Percentiles rank a stretch among this genome's conserved stretches.
These are phyloP conservation scores for Drosophila percnosoma DNA, from an alignment of 2,888 invertebrate genomes.

Conservation along the genomic window DNA sequence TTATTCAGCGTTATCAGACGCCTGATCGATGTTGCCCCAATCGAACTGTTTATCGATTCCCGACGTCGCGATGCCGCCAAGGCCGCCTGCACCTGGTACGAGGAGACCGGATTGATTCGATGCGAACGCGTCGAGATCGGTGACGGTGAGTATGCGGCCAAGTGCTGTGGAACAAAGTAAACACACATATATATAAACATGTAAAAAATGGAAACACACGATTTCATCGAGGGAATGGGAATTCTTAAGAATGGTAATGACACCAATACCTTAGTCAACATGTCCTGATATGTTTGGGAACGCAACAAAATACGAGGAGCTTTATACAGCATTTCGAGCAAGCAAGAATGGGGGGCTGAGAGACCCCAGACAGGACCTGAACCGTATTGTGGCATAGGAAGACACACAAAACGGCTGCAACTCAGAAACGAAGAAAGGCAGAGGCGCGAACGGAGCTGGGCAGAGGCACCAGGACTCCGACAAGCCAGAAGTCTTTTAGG, in stretches of 20 bases:
- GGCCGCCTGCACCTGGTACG: constrained; percentile 84
- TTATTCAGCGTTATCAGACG: constrained; percentile 88
- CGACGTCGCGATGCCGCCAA: constrained; percentile 86
- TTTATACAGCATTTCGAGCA: background rate
- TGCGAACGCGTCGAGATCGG: constrained; percentile 87
- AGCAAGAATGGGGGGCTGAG: too few species aligned
- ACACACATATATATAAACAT: background rate
- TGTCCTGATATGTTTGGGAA: background rate
- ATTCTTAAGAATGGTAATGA: background rate
- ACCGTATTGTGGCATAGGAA: too few species aligned
- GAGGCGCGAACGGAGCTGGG: too few species aligned
- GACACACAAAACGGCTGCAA: too few species aligned
- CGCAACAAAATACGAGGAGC: background rate
- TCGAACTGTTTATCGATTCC: constrained; percentile 90
- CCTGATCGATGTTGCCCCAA: constrained; percentile 91
- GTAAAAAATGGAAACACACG: background rate
- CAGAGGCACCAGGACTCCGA: too few species aligned
- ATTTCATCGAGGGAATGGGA: background rate
- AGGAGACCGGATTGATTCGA: constrained; percentile 85
- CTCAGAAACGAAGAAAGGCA: too few species aligned
- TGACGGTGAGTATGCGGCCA: constrained; percentile 87
- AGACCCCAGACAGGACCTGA: too few species aligned
- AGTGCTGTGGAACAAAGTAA: constrained; percentile 81
- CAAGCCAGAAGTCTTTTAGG: too few species aligned
- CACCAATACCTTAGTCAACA: background rate